These are phyloP conservation scores for Julus scandinavius DNA, from an alignment of 2,888 invertebrate genomes.

Conservation along the genomic window DNA sequence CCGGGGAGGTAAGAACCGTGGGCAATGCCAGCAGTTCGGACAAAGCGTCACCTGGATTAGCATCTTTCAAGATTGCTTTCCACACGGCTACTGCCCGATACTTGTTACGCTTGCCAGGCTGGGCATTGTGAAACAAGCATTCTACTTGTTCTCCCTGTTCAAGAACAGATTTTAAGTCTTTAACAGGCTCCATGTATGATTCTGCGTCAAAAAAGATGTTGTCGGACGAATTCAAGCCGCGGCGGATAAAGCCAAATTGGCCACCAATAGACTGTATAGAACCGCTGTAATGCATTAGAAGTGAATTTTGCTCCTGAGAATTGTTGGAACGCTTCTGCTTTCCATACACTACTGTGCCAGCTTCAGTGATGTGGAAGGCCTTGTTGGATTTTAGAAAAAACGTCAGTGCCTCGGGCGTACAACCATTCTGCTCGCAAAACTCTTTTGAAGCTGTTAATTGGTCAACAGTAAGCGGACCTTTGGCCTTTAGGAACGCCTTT, in stretches of 20 bases:
- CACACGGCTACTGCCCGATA: constrained; percentile 36
- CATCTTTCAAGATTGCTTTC: neutral
- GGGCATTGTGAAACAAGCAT: neutral
- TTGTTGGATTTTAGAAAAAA: neutral
- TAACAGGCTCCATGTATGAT: neutral
- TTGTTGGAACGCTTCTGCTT: neutral
- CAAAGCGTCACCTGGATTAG: neutral
- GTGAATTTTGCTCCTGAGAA: neutral
- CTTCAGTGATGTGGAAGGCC: neutral
- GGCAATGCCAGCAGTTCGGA: neutral
- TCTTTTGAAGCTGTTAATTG: neutral
- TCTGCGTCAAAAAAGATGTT: constrained; percentile 5
- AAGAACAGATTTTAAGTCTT: neutral
- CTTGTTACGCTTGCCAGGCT: neutral
- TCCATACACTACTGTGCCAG: neutral
- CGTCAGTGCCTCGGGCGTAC: neutral
- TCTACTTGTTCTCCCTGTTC: neutral
- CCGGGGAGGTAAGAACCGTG: neutral
- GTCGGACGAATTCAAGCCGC: neutral
- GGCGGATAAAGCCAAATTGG: neutral
- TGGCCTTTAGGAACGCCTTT: neutral
- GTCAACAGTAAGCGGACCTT: neutral
- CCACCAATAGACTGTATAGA: neutral
- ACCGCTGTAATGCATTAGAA: neutral
- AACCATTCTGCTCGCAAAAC: neutral